Conservation (phyloP, 1,140 invertebrate genomes). For the Ostrea denselamellosa region DNA sequence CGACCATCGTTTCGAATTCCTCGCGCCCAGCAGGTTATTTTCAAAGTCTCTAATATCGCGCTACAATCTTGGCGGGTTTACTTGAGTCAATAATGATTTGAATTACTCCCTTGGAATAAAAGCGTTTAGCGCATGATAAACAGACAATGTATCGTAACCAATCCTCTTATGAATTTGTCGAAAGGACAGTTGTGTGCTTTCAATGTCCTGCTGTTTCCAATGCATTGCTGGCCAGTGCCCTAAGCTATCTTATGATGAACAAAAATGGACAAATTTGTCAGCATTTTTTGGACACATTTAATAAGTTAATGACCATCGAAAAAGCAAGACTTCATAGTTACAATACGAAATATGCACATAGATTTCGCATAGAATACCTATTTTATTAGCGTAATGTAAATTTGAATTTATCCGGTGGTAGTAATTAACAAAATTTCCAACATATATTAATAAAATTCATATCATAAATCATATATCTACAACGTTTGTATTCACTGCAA, state of each 20-base stretch:
- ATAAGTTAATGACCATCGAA: not conserved
- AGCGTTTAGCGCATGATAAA: slow-evolving; percentile 35
- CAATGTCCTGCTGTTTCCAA: not conserved
- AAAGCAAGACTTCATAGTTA: no score
- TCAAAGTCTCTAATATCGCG: slow-evolving; percentile 27
- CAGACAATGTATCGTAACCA: slow-evolving; percentile 32
- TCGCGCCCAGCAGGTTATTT: slow-evolving; percentile 26
- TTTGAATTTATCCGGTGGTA: no score
- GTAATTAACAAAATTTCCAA: no score
- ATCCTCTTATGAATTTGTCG: slow-evolving; percentile 33
- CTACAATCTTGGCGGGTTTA: slow-evolving; percentile 34
- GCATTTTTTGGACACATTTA: not conserved
- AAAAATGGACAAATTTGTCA: slow-evolving; percentile 23
- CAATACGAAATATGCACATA: no score
- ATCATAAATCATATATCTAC: no score
- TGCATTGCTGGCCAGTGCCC: not conserved
- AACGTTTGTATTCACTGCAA: no score
- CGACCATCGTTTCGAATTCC: not conserved
- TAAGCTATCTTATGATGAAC: slow-evolving; percentile 22
- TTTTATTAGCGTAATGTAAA: no score
- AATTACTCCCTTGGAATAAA: slow-evolving; percentile 36
- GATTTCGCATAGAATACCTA: no score
- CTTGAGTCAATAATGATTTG: slow-evolving; percentile 30
- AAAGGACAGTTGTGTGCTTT: slow-evolving; percentile 15
- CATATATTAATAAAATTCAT: no score